A percentile compares a stretch with the other conserved stretches of the same genome.
Evolutionary conservation across 2,113 vertebrate species (phyloP).

Genomic region (Oxyruncus cristatus): DNA sequence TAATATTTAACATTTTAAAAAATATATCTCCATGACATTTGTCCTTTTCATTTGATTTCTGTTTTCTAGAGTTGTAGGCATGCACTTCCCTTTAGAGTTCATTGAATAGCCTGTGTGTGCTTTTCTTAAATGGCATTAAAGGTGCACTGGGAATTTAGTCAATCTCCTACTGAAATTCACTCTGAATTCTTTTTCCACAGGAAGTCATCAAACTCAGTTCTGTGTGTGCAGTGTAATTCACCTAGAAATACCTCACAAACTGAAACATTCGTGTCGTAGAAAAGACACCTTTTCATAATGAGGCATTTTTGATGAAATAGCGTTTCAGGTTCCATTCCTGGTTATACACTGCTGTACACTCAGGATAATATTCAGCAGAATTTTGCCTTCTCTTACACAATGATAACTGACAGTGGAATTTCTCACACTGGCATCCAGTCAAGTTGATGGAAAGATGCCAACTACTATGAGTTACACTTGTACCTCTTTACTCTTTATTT

Average conservation of each 20-base stretch:
- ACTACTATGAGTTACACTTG: background rate
- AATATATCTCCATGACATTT: background rate
- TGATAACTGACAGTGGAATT: background rate
- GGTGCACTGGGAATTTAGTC: background rate
- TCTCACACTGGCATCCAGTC: background rate
- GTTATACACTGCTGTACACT: background rate
- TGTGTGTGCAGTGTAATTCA: background rate
- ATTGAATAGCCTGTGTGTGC: background rate
- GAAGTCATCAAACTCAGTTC: background rate
- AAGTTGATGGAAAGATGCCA: background rate
- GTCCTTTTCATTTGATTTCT: background rate
- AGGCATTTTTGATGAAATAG: background rate
- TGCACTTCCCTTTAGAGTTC: background rate
- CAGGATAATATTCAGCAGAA: background rate
- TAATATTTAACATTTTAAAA: constrained; percentile 14
- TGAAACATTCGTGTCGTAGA: background rate
- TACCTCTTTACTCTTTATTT: background rate
- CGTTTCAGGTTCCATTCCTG: background rate
- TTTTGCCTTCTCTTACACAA: background rate
- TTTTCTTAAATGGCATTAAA: background rate
- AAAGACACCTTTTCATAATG: background rate
- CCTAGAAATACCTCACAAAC: background rate
- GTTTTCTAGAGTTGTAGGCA: background rate
- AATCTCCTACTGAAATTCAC: background rate
- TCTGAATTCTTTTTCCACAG: background rate